These are phyloP conservation scores for Meriones unguiculatus DNA, from an alignment of 2,113 vertebrate species.

Conservation along the genomic window DNA sequence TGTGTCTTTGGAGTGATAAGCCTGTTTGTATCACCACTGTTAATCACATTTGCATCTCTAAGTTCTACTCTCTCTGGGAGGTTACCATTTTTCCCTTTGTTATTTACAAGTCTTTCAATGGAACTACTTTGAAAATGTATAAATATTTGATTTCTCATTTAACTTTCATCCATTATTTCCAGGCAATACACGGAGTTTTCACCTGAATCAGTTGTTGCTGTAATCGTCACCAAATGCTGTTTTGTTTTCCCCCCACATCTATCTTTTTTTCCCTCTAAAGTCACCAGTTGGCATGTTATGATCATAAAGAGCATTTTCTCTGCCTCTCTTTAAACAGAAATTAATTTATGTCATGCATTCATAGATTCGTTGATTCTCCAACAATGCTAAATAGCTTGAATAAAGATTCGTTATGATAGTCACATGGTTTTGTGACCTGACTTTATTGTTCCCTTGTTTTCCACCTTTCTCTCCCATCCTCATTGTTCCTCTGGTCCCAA, in stretches of 20 bases:
- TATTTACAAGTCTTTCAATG: background rate
- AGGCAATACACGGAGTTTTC: background rate
- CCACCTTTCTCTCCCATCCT: no score
- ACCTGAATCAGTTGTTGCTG: background rate
- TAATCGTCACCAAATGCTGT: background rate
- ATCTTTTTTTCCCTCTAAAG: background rate
- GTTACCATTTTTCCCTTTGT: background rate
- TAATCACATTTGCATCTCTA: background rate
- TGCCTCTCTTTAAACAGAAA: background rate
- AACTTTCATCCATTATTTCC: background rate
- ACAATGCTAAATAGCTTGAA: background rate
- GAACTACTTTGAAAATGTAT: background rate
- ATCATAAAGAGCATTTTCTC: conserved; percentile 1
- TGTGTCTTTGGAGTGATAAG: background rate
- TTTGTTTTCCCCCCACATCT: background rate
- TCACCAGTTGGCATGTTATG: conserved; percentile 13
- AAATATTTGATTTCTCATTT: background rate
- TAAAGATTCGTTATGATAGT: background rate
- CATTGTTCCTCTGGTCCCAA: background rate
- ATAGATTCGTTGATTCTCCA: conserved; percentile 6
- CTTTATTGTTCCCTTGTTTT: background rate
- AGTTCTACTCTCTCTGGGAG: background rate
- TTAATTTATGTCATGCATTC: conserved; percentile 27
- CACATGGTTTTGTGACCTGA: background rate
- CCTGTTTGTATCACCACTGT: background rate